Percentiles rank a stretch among this genome's conserved stretches.
phyloP scores from a whole-genome alignment of 2,797 vertebrate species.

The Thaleichthys pacificus region DNA sequence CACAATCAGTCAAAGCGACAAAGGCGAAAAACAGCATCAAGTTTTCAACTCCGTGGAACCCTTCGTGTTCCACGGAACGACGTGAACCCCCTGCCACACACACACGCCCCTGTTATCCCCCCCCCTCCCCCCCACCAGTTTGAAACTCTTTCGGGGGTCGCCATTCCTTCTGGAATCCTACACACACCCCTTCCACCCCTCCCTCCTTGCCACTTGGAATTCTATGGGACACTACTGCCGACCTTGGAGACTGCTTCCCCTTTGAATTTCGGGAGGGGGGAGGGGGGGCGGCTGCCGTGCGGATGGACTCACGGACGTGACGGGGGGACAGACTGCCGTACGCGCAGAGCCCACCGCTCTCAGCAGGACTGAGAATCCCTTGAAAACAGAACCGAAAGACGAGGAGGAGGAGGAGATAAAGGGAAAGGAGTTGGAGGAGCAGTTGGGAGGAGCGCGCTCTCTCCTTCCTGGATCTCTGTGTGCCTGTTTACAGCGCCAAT shows the following conservation, averaged over 20 bases:
- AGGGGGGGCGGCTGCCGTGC: conserved; percentile 27
- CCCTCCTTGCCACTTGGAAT: conserved; percentile 76
- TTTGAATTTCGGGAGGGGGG: not conserved
- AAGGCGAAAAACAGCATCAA: conserved; percentile 54
- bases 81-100: too few species aligned
- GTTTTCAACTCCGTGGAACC: conserved; percentile 90
- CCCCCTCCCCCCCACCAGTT: conserved; percentile 2
- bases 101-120: too few species aligned
- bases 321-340: conserved; percentile 1
- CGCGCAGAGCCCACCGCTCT: conserved; percentile 67
- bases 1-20: conserved; percentile 77
- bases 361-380: conserved; percentile 92
- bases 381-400: not conserved
- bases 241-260: conserved; percentile 51
- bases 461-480: conserved; percentile 85
- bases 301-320: conserved; percentile 60
- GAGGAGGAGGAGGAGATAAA: conserved; percentile 2
- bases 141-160: conserved; percentile 11
- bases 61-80: conserved; percentile 91
- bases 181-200: conserved; percentile 20
- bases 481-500: conserved; percentile 98
- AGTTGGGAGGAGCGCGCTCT: conserved; percentile 39
- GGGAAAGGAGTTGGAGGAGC: conserved; percentile 19
- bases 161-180: conserved; percentile 7
- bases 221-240: conserved; percentile 62